These are phyloP conservation scores for Takifugu flavidus DNA, from an alignment of 2,113 vertebrate species.

Conservation along the genomic window DNA sequence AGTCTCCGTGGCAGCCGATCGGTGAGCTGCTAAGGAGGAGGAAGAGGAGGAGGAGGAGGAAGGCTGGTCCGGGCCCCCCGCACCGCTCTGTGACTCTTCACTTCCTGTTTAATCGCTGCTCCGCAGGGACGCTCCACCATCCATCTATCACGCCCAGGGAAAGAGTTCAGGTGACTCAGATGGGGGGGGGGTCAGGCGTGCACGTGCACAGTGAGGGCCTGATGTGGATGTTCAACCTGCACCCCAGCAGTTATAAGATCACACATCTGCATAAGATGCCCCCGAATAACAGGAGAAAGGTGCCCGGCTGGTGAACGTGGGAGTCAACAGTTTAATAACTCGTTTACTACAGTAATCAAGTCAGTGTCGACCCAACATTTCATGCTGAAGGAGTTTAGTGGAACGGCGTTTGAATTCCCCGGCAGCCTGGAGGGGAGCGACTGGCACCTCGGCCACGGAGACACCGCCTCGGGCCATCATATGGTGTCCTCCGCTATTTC, in stretches of 20 bases:
- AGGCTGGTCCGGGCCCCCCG: slow-evolving; percentile 29
- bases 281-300: too few species aligned
- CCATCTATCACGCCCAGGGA: slow-evolving; percentile 61
- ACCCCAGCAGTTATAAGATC: too few species aligned
- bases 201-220: too few species aligned
- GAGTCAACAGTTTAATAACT: too few species aligned
- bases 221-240: too few species aligned
- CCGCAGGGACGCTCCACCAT: slow-evolving; percentile 57
- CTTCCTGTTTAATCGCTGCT: slow-evolving; percentile 68
- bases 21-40: slow-evolving; percentile 42
- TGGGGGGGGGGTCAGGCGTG: slow-evolving; percentile 2
- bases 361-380: not conserved
- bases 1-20: slow-evolving; percentile 58
- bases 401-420: slow-evolving; percentile 42
- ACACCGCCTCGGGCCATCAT: slow-evolving; percentile 63
- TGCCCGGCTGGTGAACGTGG: too few species aligned
- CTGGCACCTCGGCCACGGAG: slow-evolving; percentile 55
- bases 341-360: too few species aligned
- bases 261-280: too few species aligned
- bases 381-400: slow-evolving; percentile 1
- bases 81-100: slow-evolving; percentile 44
- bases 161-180: slow-evolving; percentile 54
- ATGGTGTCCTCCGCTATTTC: slow-evolving; percentile 14
- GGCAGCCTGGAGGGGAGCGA: slow-evolving; percentile 50
- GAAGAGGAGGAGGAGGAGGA: slow-evolving; percentile 50